Evolutionary conservation across 2,888 invertebrate species (phyloP), one percentile per base, ranked within the genome.

Genomic region (Syrista parreyssii): DNA sequence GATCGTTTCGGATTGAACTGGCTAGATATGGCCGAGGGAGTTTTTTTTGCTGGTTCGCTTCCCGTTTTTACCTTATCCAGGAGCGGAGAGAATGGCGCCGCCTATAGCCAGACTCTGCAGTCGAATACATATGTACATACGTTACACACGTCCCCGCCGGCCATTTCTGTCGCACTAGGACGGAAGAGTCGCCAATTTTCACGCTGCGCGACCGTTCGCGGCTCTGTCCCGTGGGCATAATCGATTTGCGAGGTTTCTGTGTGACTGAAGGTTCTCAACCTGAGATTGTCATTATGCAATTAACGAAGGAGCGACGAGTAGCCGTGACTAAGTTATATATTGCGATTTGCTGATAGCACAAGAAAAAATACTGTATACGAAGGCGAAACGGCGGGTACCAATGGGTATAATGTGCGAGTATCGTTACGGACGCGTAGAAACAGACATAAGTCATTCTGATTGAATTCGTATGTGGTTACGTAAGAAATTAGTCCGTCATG

Each of bases 381-480:
- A 23, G 23, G 6, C 23, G 2, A 55, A 23, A 23, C 23, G 34
- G 34, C 9, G 9, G 55, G 55, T 3, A 23, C 6, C 0, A 12
- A 36, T 12, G 3, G 12, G 12, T 15, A 12, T 9, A 23, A 9
- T 55, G 23, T 55, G n/a, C 23, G 55, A 23, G 3, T 15, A 2
- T 3, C 23, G 23, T 23, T 2, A 9, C 0, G 23, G 0, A 1
- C 23, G 1, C 0, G 15, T 15, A 2, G 0, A 9, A 9, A 23
- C 36, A 23, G 23, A 55, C 15, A 34, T 4, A 34, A 4, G 9
- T 4, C 23, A 55, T 9, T 0, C 23, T 55, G 55, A 55, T 23
- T 23, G 9, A 55, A 55, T 55, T 55, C 55, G 55, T n/a, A 55
- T 55, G 23, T 55, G 55, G 1, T 55, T 9, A 23, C 9, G 3